Evolutionary conservation across 2,888 invertebrate genomes (phyloP), one percentile per base, ranked within the genome.

Genomic region (Drosophila lutescens): DNA sequence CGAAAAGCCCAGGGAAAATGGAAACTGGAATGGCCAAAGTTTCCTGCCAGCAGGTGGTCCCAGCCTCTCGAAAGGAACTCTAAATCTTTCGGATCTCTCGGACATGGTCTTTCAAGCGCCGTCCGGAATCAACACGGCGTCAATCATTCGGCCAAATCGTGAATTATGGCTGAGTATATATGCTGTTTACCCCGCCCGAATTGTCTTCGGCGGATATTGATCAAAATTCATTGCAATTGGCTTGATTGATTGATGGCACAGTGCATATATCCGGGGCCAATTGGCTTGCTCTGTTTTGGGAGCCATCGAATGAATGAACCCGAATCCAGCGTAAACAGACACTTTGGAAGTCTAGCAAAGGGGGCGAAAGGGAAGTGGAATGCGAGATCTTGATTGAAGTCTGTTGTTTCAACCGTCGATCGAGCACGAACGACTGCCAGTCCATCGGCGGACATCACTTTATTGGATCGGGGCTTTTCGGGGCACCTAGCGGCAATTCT

Each of bases 11-110:
- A n/a, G 26, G 38, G 53, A 55, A 53, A 56, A 61, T 15, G 26
- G 6, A 26, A 26, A 4, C 5, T 17, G 44, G 47, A 60, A 63
- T 54, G 26, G 58, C 46, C 75, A 61, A 76, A 77, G 80, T 79
- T 90, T 90, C 89, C 90, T 90, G 84, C 71, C 90, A 86, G 88
- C 90, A 90, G 90, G 90, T 90, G 90, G 89, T 86, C 89, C 47
- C 41, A 49, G 53, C 43, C 26, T 15, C 68, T 58, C 50, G 56
- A 74, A 73, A 77, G 87, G 78, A 86, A 88, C 81, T 86, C 67
- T 76, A 88, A 76, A 86, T 86, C 80, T 88, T 74, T 56, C 38
- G 47, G 13, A 46, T 51, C 47, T 26, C 46, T 8, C 26, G 5
- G 46, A 9, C n/a, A n/a, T 2, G 26, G 5, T 15, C 26, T 61